Evolutionary conservation across 2,797 vertebrate species (phyloP), one percentile per base, ranked within the genome.

Genomic region (Eulemur mongoz): DNA sequence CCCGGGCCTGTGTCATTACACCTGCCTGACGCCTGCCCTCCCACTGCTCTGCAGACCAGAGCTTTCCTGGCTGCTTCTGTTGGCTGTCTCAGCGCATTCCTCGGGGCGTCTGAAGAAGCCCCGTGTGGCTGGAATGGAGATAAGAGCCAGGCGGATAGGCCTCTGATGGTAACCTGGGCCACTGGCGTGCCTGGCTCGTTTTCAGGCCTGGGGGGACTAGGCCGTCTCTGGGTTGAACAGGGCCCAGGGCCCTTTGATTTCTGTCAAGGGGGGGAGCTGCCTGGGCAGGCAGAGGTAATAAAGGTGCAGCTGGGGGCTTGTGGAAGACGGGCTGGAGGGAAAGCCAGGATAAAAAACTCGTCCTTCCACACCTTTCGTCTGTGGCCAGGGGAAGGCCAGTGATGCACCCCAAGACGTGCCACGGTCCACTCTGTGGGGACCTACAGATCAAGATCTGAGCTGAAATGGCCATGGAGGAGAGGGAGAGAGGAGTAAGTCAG

Each of bases 201-300:
- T 93, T 92, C 88, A 97, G 82, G 45, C 90, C 75, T n/a, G 8
- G 59, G 63, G 48, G 90, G 65, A 89, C 32, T 54, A 30, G 88
- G 69, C 70, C 13, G 4, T 83, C 35, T 96, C 67, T 96, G 83
- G 61, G 32, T 89, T 95, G 93, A 94, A 94, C 50, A 79, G 79
- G 63, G 88, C 57, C 93, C 87, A 85, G 80, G 70, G 88, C 79
- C 63, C 67, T 96, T 92, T 95, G 95, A 97, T 96, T 95, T 95
- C 23, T 76, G 65, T 87, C 25, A 3, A 86, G 65, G 27, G 70
- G 70, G 25, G 57, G 67, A 96, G 94, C 93, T 97, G 95, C 70
- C 96, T 73, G 70, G 89, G 93, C 97, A 97, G 92, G 96, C 96
- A 80, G 61, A 65, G 50, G 20, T 94, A 76, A 84, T 95, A 45